These are phyloP conservation scores for Temnothorax ravouxi DNA, from an alignment of 2,888 invertebrate genomes.

Conservation along the genomic window DNA sequence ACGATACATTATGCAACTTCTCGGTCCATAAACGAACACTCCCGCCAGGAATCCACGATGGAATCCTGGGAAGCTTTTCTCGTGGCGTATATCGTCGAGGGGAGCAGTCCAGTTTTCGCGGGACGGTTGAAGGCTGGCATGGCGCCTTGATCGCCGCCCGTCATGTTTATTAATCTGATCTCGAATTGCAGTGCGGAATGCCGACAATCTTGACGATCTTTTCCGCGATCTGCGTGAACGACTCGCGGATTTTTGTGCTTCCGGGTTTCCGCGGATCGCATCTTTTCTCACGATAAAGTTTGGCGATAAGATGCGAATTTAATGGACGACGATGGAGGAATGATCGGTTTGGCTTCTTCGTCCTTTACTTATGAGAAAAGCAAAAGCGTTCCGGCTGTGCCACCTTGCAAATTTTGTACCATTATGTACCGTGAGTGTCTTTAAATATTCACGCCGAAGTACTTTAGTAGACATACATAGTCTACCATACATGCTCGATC, in stretches of 20 bases:
- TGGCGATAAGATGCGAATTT: background rate
- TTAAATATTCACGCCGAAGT: slow-evolving; percentile 69
- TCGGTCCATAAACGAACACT: slow-evolving; percentile 83
- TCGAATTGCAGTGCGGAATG: slow-evolving; percentile 55
- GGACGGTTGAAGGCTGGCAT: background rate
- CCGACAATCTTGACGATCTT: slow-evolving; percentile 45
- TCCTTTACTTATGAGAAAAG: slow-evolving; percentile 26
- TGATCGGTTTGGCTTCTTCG: background rate
- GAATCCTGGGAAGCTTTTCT: slow-evolving; percentile 69
- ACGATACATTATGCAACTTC: slow-evolving; percentile 85
- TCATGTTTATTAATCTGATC: slow-evolving; percentile 78
- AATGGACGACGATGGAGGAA: background rate
- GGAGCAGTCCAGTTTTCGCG: slow-evolving; percentile 43
- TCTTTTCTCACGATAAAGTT: slow-evolving; percentile 68
- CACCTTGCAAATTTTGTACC: slow-evolving; percentile 26
- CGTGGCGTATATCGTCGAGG: slow-evolving; percentile 23
- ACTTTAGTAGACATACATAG: slow-evolving; percentile 61
- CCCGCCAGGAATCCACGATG: slow-evolving; percentile 77
- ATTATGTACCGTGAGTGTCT: background rate
- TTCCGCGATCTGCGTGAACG: slow-evolving; percentile 41
- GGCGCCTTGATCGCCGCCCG: slow-evolving; percentile 31
- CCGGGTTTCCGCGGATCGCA: slow-evolving; percentile 32
- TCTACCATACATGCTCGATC: slow-evolving; percentile 63
- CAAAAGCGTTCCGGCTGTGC: slow-evolving; percentile 22
- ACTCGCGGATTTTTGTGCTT: slow-evolving; percentile 35